Conservation (phyloP, 2,113 vertebrate species). For the Heptranchias perlo region DNA sequence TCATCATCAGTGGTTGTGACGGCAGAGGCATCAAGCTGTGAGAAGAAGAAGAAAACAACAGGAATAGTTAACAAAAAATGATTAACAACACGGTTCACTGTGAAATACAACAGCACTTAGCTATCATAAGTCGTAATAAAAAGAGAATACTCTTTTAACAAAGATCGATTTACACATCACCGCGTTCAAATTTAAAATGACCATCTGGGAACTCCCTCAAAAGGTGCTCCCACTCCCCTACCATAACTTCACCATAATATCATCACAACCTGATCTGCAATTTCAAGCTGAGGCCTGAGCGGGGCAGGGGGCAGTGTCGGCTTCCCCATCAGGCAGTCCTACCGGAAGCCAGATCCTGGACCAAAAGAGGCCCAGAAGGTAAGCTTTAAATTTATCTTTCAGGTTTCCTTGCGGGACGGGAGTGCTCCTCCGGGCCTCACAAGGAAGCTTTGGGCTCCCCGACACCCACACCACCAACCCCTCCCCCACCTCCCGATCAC, state of each 20-base stretch:
- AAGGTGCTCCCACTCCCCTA: not conserved
- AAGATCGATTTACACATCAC: not conserved
- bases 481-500: too few species aligned
- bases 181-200: not conserved
- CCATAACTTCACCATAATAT: not conserved
- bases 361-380: too few species aligned
- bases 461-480: too few species aligned
- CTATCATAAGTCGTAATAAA: not conserved
- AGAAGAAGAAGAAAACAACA: constrained; percentile 43
- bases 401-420: too few species aligned
- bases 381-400: too few species aligned
- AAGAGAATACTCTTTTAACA: not conserved
- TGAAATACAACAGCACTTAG: not conserved
- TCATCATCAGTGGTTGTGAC: constrained; percentile 67
- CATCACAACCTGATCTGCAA: too few species aligned
- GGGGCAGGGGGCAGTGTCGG: too few species aligned
- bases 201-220: not conserved
- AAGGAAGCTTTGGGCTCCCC: too few species aligned
- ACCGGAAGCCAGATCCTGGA: too few species aligned
- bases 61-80: not conserved
- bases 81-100: not conserved
- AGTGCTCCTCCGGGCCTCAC: too few species aligned
- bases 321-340: too few species aligned
- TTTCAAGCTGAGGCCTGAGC: too few species aligned
- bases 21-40: constrained; percentile 68